Conservation (phyloP, 2,797 vertebrate genomes). For the Halcyon smyrnensis region DNA sequence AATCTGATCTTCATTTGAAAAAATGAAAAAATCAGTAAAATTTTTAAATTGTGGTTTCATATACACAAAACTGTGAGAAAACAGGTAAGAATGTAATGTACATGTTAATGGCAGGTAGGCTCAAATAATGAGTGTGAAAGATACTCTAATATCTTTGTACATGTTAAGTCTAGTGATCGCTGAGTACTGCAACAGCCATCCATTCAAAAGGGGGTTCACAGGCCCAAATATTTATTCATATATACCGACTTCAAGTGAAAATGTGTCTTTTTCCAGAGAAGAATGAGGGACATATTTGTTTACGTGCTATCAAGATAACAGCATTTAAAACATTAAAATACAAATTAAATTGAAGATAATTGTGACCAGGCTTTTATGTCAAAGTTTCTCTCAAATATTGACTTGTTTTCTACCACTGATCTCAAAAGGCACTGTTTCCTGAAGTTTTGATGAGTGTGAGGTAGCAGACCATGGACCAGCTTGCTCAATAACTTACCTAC, state of each 20-base stretch:
- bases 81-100: background rate
- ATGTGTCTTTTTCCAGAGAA: background rate
- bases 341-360: background rate
- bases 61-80: background rate
- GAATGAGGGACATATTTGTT: background rate
- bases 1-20: background rate
- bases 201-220: background rate
- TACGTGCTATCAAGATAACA: background rate
- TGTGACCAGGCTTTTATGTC: background rate
- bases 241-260: background rate
- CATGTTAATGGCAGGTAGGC: background rate
- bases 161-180: background rate
- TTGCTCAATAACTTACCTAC: background rate
- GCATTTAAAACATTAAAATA: background rate
- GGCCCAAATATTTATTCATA: background rate
- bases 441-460: background rate
- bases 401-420: background rate
- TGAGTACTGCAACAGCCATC: background rate
- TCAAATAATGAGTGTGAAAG: background rate
- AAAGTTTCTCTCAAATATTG: background rate
- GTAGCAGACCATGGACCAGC: background rate
- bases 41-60: background rate
- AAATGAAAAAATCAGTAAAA: background rate
- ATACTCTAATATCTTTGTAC: background rate
- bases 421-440: background rate